These are phyloP conservation scores for Xyrauchen texanus DNA, from an alignment of 2,113 vertebrate genomes.

Conservation along the genomic window DNA sequence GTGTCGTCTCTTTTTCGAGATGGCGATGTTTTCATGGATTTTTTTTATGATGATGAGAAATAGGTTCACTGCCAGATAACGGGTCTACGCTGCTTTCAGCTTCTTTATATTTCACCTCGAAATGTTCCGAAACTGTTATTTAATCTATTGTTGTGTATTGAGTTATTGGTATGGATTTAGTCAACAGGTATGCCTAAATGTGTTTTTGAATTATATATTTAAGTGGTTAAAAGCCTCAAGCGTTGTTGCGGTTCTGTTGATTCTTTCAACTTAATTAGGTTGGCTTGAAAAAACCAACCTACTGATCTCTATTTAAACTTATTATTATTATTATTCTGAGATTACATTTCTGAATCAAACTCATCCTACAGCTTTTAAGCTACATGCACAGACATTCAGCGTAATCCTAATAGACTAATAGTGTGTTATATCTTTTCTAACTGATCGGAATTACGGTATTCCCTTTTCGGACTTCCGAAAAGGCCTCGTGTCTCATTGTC, in stretches of 20 bases:
- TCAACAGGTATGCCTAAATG: not conserved
- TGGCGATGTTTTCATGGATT: not conserved
- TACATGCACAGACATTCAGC: too few relatives aligned
- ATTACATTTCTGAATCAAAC: too few relatives aligned
- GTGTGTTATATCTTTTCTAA: too few relatives aligned
- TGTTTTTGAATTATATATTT: not conserved
- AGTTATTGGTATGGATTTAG: not conserved
- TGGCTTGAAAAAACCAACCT: too few relatives aligned
- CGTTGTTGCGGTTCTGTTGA: not conserved
- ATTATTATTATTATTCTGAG: too few relatives aligned
- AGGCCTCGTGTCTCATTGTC: too few relatives aligned
- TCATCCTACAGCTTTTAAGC: too few relatives aligned
- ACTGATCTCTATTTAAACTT: too few relatives aligned
- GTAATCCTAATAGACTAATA: too few relatives aligned
- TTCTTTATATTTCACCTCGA: not conserved
- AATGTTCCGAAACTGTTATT: not conserved
- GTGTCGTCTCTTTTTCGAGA: not conserved
- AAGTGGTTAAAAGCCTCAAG: not conserved
- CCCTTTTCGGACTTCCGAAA: too few relatives aligned
- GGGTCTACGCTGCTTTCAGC: conserved; percentile 3
- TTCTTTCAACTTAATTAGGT: not conserved
- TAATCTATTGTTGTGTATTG: not conserved
- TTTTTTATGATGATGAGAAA: not conserved
- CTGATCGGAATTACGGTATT: too few relatives aligned
- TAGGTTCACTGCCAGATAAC: conserved; percentile 31